Evolutionary conservation across 2,113 vertebrate genomes (phyloP).

Genomic region (Clarias gariepinus): DNA sequence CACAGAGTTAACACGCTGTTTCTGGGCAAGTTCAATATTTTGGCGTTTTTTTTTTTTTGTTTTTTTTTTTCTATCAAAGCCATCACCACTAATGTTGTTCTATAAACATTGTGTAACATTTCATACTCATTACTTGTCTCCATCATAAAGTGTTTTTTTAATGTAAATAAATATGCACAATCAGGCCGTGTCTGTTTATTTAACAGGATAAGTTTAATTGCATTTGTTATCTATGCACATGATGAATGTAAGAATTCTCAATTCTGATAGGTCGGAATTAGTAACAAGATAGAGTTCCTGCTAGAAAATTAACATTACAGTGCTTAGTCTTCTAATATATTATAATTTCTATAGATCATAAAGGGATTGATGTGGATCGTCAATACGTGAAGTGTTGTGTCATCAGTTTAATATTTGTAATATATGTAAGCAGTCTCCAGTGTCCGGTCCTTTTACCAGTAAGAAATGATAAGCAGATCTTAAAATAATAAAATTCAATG

Average conservation of each 20-base stretch:
- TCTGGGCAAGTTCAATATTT: slow-evolving; percentile 26
- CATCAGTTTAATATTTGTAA: not conserved
- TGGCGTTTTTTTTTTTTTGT: slow-evolving; percentile 33
- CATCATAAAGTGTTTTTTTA: slow-evolving; percentile 25
- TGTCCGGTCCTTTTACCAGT: not conserved
- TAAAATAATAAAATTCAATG: no score
- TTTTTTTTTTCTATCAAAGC: slow-evolving; percentile 49
- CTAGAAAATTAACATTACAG: not conserved
- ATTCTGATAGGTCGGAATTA: not conserved
- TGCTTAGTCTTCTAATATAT: not conserved
- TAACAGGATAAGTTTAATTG: not conserved
- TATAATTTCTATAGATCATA: not conserved
- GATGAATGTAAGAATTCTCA: not conserved
- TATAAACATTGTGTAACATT: not conserved
- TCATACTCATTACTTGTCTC: slow-evolving; percentile 50
- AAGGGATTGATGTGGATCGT: not conserved
- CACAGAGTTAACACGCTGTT: slow-evolving; percentile 21
- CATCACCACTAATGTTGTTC: slow-evolving; percentile 43
- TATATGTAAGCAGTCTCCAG: not conserved
- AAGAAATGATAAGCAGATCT: not conserved
- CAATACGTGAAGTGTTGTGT: not conserved
- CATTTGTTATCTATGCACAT: no score
- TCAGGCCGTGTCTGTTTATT: not conserved
- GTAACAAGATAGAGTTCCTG: not conserved
- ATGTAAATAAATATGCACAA: slow-evolving; percentile 49